Evolutionary conservation across 2,113 vertebrate species (phyloP), one percentile per base, ranked within the genome.

Genomic region (Apaloderma vittatum): DNA sequence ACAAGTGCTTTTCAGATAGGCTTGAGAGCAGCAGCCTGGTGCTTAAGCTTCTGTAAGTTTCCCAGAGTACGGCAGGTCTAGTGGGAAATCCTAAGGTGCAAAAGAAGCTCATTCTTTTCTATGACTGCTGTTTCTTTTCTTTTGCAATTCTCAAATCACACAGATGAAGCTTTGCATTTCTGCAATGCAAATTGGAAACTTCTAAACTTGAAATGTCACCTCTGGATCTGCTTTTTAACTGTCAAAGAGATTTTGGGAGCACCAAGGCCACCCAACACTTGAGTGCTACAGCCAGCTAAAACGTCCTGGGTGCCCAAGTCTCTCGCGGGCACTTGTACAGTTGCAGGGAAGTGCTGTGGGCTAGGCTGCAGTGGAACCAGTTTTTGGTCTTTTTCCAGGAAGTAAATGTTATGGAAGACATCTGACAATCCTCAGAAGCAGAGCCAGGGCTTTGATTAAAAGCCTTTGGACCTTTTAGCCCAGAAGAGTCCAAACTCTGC

Each of bases 381-480:
- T 78, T 91, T 85, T 72, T 87, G 48, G 58, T 59, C 24, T 29
- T 80, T 70, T 88, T 67, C 48, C 46, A 79, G 46, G 30, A 90
- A 93, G 15, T 27, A 76, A 54, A 43, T 17, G 9, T 15, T 76
- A 32, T 4, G 4, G 67, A 83, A 94, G 55, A 55, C 18, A 87
- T n/a, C 34, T 66, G 67, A 95, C 46, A 93, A 82, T 2, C 14
- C 68, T 91, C 34, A 87, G 72, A 89, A 78, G 43, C 30, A 66
- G 18, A 80, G 11, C 5, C 32, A 92, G 30, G 22, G 61, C 90
- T 80, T 86, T 84, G 72, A 95, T 81, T 45, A 84, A 88, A 93
- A 94, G 21, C 6, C 37, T 68, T 90, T 66, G 46, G 15, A 27
- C 21, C 48, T 61, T 89, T 82, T 23, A 74, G 26, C 15, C 26